phyloP scores from a whole-genome alignment of 2,888 invertebrate species.

The Hetaerina titia region DNA sequence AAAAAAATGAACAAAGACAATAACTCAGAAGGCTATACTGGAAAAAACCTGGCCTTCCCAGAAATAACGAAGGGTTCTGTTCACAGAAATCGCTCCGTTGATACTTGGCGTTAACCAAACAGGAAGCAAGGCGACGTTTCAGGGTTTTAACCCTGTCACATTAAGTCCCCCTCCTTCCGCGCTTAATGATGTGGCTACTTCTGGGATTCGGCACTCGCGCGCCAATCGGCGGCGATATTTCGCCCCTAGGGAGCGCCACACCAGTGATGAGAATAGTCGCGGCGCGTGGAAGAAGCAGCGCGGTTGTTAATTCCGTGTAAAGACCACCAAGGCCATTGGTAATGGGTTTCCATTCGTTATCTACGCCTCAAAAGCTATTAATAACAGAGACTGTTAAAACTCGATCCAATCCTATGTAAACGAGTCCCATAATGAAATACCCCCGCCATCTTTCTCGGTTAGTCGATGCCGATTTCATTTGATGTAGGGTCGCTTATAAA shows the following conservation, averaged over 20 bases:
- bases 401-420: not conserved
- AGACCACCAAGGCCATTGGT: conserved; percentile 13
- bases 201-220: not conserved
- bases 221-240: conserved; percentile 6
- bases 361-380: not conserved
- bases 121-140: not conserved
- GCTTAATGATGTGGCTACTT: conserved; percentile 16
- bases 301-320: conserved; percentile 15
- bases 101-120: conserved; percentile 10
- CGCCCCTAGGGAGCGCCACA: not conserved
- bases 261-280: conserved; percentile 6
- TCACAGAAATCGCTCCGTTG: conserved; percentile 10
- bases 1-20: not conserved
- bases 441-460: not conserved
- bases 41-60: not conserved
- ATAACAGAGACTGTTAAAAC: not conserved
- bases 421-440: not conserved
- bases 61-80: not conserved
- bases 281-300: not conserved
- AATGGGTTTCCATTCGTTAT: conserved; percentile 23
- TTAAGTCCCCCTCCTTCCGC: not conserved
- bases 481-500: no score
- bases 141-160: not conserved
- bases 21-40: not conserved
- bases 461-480: no score